Conservation (phyloP, 2,113 vertebrate species). For the Tiliqua scincoides region DNA sequence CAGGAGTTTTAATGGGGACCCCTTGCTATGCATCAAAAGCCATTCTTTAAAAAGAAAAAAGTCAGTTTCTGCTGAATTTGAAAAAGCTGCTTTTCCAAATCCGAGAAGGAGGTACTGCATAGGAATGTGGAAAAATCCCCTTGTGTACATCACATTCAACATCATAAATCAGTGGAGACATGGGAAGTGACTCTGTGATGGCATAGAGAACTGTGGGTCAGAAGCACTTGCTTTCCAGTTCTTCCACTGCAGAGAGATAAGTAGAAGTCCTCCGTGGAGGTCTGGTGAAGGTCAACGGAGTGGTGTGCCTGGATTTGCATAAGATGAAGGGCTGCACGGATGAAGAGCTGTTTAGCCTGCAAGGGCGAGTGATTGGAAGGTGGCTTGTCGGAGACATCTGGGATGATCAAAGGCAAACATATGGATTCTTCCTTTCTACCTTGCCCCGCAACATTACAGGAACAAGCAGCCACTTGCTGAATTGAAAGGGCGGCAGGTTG, state of each 20-base stretch:
- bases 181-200: neutral
- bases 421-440: neutral
- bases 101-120: neutral
- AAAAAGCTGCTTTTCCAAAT: neutral
- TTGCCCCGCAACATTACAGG: neutral
- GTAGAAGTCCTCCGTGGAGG: neutral
- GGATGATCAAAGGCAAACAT: slow-evolving; percentile 23
- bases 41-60: neutral
- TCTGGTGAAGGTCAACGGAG: slow-evolving; percentile 7
- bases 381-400: neutral
- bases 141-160: neutral
- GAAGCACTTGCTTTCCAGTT: neutral
- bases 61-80: neutral
- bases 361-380: neutral
- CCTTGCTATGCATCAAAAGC: neutral
- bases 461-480: neutral
- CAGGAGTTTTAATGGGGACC: neutral
- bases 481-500: slow-evolving; percentile 17
- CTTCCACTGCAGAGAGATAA: neutral
- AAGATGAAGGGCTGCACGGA: slow-evolving; percentile 7
- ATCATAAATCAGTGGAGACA: neutral
- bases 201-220: neutral
- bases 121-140: neutral
- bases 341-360: neutral
- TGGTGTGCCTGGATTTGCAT: neutral